phyloP scores from a whole-genome alignment of 2,113 vertebrate genomes.

The Willisornis vidua region DNA sequence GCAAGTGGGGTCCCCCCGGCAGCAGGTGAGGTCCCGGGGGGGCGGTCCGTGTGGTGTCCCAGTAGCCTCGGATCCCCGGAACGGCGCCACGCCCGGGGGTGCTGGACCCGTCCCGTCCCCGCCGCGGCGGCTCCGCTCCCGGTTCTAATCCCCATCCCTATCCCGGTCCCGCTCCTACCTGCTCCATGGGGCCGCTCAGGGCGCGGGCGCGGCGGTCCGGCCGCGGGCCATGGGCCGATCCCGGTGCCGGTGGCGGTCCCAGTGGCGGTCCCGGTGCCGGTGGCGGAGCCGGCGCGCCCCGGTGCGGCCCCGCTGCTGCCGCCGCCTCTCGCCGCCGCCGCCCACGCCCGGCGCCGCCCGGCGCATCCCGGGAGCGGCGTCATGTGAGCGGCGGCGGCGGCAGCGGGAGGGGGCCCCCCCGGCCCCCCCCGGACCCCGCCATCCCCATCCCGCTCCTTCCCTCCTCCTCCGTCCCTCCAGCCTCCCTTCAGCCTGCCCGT shows the following conservation, averaged over 20 bases:
- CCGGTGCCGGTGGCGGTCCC: not conserved
- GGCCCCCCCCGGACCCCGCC: too few relatives aligned
- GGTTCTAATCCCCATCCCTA: not conserved
- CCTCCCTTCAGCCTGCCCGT: too few relatives aligned
- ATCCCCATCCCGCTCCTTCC: too few relatives aligned
- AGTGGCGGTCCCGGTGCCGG: too few relatives aligned
- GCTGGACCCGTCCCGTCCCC: not conserved
- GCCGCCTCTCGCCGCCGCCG: not conserved
- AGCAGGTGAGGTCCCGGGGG: not conserved
- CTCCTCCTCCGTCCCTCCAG: too few relatives aligned
- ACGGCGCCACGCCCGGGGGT: not conserved
- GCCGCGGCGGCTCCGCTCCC: not conserved
- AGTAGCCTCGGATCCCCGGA: not conserved
- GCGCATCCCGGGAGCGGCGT: too few relatives aligned
- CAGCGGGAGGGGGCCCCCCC: too few relatives aligned
- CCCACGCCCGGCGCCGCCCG: too few relatives aligned
- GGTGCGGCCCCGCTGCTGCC: too few relatives aligned
- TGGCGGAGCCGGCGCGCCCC: too few relatives aligned
- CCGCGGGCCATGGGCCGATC: not conserved
- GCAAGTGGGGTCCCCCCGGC: not conserved
- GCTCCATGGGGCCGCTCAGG: conserved; percentile 56
- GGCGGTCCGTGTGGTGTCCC: too few relatives aligned
- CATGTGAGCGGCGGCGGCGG: too few relatives aligned
- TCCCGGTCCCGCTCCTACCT: conserved; percentile 42
- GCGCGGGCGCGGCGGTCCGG: not conserved